These are phyloP conservation scores for Electrona antarctica DNA, from an alignment of 2,113 vertebrate genomes.

Conservation along the genomic window DNA sequence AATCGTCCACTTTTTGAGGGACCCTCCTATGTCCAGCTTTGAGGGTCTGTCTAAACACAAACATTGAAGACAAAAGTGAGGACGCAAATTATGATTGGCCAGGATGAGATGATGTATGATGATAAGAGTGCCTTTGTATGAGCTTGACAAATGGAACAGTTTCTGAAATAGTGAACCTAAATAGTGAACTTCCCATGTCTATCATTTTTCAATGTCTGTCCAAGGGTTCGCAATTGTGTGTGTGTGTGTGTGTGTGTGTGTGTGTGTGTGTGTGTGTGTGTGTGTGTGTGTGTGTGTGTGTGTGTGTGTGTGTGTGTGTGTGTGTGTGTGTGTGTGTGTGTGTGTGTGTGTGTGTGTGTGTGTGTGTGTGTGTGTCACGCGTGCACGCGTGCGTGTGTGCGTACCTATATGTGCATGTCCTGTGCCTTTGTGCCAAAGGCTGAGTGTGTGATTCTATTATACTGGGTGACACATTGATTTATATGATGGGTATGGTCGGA, in stretches of 20 bases:
- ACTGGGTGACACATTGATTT: slow-evolving; percentile 36
- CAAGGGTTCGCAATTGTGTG: slow-evolving; percentile 4
- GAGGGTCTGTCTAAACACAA: no score
- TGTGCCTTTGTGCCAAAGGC: neutral
- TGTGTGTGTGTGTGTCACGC: neutral
- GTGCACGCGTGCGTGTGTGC: neutral
- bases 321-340: neutral
- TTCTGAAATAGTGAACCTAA: slow-evolving; percentile 7
- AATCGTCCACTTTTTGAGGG: no score
- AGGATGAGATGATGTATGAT: no score
- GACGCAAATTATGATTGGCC: no score
- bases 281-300: slow-evolving; percentile 9
- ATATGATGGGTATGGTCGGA: slow-evolving; percentile 37
- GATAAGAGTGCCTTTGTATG: neutral
- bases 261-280: slow-evolving; percentile 13
- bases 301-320: slow-evolving; percentile 12
- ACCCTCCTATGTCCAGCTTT: no score
- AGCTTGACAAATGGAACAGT: slow-evolving; percentile 19
- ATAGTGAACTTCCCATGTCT: slow-evolving; percentile 16
- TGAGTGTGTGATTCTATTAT: neutral
- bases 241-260: neutral
- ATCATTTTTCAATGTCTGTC: neutral
- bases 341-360: neutral
- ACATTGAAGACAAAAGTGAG: no score
- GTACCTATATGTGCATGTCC: neutral